These are phyloP conservation scores for Halictus quadricinctus DNA, from an alignment of 2,888 invertebrate genomes.

Conservation along the genomic window DNA sequence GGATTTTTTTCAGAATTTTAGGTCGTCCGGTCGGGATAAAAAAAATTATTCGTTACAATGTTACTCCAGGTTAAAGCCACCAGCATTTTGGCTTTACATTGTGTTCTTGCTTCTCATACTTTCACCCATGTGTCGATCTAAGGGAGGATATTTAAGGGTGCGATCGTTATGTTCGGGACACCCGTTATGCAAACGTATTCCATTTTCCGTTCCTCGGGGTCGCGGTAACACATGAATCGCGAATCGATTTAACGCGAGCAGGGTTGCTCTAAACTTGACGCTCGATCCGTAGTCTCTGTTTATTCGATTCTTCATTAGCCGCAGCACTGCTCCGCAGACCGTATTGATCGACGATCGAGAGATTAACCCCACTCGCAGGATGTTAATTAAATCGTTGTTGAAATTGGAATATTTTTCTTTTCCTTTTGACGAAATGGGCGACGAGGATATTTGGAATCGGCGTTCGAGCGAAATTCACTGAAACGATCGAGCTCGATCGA, in stretches of 20 bases:
- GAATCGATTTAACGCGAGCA: conserved; percentile 6
- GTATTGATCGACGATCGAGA: neutral
- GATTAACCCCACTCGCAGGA: neutral
- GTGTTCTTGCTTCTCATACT: neutral
- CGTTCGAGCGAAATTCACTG: neutral
- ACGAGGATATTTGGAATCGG: neutral
- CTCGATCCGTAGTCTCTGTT: neutral
- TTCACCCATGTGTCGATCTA: neutral
- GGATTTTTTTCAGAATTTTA: neutral
- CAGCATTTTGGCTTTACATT: neutral
- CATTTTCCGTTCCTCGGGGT: neutral
- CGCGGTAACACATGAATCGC: conserved; percentile 11
- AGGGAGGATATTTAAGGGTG: neutral
- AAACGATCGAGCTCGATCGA: neutral
- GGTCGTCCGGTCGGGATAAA: neutral
- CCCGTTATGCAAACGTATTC: neutral
- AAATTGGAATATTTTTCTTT: neutral
- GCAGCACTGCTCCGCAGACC: neutral
- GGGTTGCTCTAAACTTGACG: neutral
- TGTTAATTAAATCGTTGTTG: neutral
- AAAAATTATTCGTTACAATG: neutral
- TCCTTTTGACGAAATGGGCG: neutral
- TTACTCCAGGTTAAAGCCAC: neutral
- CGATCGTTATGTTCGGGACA: neutral
- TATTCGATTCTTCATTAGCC: neutral